Evolutionary conservation across 2,888 invertebrate species (phyloP).

Genomic region (Branchipolynoe longqiensis): DNA sequence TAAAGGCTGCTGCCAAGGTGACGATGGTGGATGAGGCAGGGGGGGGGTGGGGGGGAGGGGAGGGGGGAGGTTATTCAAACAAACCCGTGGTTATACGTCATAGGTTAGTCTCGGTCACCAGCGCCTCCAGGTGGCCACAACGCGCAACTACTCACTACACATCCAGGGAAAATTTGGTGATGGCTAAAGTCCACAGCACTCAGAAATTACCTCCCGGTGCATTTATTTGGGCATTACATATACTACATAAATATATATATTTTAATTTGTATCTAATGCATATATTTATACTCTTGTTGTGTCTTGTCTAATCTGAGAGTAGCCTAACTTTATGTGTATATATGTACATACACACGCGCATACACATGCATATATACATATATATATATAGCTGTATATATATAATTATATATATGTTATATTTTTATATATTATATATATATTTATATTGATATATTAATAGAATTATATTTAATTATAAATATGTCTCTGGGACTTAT

Average conservation of each 20-base stretch:
- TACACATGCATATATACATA: background rate
- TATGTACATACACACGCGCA: background rate
- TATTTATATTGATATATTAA: background rate
- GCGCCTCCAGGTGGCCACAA: too few species aligned
- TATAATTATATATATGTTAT: background rate
- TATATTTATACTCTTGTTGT: too few species aligned
- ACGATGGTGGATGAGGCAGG: too few species aligned
- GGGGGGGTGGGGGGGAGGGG: too few species aligned
- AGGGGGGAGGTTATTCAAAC: constrained; percentile 44
- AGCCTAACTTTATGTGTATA: background rate
- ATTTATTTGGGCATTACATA: background rate
- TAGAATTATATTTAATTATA: background rate
- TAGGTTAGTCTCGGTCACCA: constrained; percentile 35
- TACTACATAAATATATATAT: background rate
- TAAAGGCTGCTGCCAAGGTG: constrained; percentile 33
- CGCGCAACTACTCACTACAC: too few species aligned
- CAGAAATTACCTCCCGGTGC: background rate
- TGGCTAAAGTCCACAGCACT: too few species aligned
- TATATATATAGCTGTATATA: background rate
- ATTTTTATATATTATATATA: background rate
- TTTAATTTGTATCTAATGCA: background rate
- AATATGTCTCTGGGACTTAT: too few species aligned
- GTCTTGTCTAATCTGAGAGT: background rate
- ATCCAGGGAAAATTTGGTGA: too few species aligned
- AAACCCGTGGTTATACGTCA: constrained; percentile 50